Evolutionary conservation across 2,113 vertebrate species (phyloP), one percentile per base, ranked within the genome.

Genomic region (Eublepharis macularius): DNA sequence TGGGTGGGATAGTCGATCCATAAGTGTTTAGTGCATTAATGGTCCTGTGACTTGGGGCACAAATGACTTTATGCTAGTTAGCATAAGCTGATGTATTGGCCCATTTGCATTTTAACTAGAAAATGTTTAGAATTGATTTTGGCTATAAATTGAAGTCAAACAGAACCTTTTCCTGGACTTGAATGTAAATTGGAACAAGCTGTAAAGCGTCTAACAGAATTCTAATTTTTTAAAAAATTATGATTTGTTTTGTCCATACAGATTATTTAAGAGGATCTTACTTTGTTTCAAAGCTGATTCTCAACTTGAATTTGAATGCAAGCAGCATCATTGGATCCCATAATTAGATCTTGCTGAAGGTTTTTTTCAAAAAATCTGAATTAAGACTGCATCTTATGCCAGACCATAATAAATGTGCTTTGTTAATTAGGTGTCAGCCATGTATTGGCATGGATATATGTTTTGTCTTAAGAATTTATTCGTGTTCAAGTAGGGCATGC

Each of bases 401-500:
- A 76, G 75, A 82, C 39, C 83, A 89, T 79, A 93, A 93, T 96
- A 96, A 96, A 96, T 96, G 93, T 94, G 93, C 94, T 91, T 95
- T 73, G 90, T 94, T 96, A 97, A 97, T 97, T 96, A 96, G 94
- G 87, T 95, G 94, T 95, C 94, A 92, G 2, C 89, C 85, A 87
- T 90, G 76, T 95, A 95, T 96, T 96, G 96, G 91, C 95, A 94
- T 83, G 93, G 92, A 94, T 95, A 96, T 96, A 96, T 92, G 88
- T 97, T 96, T 95, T 92, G 87, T 96, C 94, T 96, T 91, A 91
- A 92, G 92, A 96, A 97, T 94, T 94, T 96, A 96, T 95, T 95
- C 65, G 81, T 95, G 90, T 96, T 95, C 96, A 96, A 94, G 87
- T 82, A 92, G 93, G 91, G 93, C 92, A 91, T 92, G 94, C 93